phyloP scores from a whole-genome alignment of 2,888 invertebrate genomes.

The Leptinotarsa juncta region DNA sequence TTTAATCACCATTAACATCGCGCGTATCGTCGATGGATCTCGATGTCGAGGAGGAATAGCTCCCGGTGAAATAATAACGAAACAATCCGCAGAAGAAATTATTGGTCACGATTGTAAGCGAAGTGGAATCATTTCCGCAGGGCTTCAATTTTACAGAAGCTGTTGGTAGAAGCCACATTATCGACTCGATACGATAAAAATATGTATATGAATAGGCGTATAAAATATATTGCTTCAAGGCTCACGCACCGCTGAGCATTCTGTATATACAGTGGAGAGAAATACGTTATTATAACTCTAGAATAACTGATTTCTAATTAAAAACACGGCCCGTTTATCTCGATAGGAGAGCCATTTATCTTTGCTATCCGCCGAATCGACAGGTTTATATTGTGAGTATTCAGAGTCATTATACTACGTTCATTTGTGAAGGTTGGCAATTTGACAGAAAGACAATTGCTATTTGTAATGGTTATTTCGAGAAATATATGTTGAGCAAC shows the following conservation, averaged over 20 bases:
- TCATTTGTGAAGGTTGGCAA: neutral
- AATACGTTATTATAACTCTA: slow-evolving; percentile 10
- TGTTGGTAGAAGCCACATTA: slow-evolving; percentile 29
- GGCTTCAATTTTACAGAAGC: slow-evolving; percentile 46
- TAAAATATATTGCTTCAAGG: slow-evolving; percentile 15
- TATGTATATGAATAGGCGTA: slow-evolving; percentile 27
- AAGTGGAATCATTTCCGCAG: slow-evolving; percentile 34
- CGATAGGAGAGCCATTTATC: slow-evolving; percentile 15
- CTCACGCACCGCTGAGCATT: slow-evolving; percentile 21
- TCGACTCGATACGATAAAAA: slow-evolving; percentile 16
- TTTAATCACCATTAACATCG: slow-evolving; percentile 16
- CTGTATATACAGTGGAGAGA: slow-evolving; percentile 22
- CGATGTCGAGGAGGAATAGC: slow-evolving; percentile 22
- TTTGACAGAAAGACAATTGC: neutral
- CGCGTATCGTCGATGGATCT: slow-evolving; percentile 8
- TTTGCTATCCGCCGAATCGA: slow-evolving; percentile 13
- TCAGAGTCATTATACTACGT: slow-evolving; percentile 11
- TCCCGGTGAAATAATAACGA: slow-evolving; percentile 38
- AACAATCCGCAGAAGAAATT: slow-evolving; percentile 38
- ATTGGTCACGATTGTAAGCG: slow-evolving; percentile 40
- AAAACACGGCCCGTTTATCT: slow-evolving; percentile 20
- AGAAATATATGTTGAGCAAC: no score
- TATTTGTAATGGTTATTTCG: neutral
- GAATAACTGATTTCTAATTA: slow-evolving; percentile 24
- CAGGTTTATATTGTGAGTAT: slow-evolving; percentile 21